Conservation (phyloP, 2,888 invertebrate genomes). For the Protula sp. region DNA sequence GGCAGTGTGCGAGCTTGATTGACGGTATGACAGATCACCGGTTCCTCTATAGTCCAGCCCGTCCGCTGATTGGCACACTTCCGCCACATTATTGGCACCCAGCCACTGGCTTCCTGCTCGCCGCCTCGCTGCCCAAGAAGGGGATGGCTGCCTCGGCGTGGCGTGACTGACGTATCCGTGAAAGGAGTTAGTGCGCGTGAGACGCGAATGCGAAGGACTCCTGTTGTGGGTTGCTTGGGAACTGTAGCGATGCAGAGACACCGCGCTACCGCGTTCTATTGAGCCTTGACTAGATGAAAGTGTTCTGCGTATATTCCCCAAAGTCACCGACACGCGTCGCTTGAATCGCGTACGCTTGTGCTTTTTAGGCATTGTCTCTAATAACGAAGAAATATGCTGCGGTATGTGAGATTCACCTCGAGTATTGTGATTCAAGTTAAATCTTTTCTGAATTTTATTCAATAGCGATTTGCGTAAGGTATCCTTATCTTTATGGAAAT, state of each 20-base stretch:
- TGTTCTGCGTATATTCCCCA: neutral
- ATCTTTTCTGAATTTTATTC: neutral
- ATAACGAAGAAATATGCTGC: neutral
- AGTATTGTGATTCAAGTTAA: neutral
- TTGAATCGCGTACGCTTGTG: neutral
- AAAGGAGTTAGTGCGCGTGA: neutral
- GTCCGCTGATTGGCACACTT: neutral
- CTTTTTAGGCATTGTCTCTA: neutral
- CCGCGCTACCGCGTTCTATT: neutral
- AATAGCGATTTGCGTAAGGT: neutral
- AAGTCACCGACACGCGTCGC: neutral
- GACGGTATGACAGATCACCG: conserved; percentile 1
- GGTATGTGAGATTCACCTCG: neutral
- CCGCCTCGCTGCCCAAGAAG: neutral
- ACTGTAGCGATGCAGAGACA: neutral
- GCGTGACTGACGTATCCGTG: too few relatives aligned
- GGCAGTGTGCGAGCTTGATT: neutral
- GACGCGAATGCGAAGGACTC: neutral
- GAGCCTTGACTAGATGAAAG: neutral
- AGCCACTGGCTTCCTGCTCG: neutral
- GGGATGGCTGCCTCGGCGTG: neutral
- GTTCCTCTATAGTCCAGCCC: neutral
- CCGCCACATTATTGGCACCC: neutral
- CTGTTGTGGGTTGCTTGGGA: neutral
- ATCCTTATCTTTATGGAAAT: conserved; percentile 15